A percentile compares a stretch with the other conserved stretches of the same genome.
Conservation (phyloP, 92 coral and sea anemone genomes). For the Ricordea florida region DNA sequence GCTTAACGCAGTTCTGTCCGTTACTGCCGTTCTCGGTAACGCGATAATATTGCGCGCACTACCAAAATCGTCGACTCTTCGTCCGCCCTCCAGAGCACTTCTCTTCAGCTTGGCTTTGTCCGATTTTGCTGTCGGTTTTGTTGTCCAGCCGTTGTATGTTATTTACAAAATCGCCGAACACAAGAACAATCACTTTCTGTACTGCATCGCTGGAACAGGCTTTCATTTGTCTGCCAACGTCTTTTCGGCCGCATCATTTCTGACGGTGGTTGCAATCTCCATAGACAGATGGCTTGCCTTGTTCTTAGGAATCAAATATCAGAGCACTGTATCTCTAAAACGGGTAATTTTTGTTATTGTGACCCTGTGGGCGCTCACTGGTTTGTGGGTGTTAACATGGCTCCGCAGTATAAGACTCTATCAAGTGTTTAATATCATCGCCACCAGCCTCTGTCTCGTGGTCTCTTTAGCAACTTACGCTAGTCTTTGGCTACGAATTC, state of each 20-base stretch:
- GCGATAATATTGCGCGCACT: constrained; percentile 1
- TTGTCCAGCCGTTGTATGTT: constrained; percentile 25
- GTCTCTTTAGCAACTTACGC: background rate
- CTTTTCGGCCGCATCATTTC: constrained; percentile 25
- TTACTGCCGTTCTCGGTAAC: constrained; percentile 9
- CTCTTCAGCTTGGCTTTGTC: constrained; percentile 32
- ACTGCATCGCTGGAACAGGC: constrained; percentile 28
- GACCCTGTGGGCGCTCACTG: constrained; percentile 19
- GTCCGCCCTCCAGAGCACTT: constrained; percentile 26
- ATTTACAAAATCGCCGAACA: constrained; percentile 21
- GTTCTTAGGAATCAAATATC: background rate
- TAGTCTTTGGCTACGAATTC: constrained; percentile 1
- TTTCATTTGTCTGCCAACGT: constrained; percentile 39
- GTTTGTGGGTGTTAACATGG: constrained; percentile 31
- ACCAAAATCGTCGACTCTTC: constrained; percentile 5
- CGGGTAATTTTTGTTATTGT: background rate
- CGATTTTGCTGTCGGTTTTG: constrained; percentile 8
- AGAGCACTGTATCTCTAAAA: background rate
- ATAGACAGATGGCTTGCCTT: constrained; percentile 12
- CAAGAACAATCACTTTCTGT: background rate
- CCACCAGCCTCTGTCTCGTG: constrained; percentile 3
- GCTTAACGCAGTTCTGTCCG: background rate
- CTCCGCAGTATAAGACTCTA: background rate
- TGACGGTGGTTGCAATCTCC: constrained; percentile 14
- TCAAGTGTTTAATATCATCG: constrained; percentile 2